A percentile compares a stretch with the other conserved stretches of the same genome.
These are phyloP conservation scores for Hydractinia symbiolongicarpus DNA, from an alignment of 30 jellyfish, hydroid and myxozoan genomes.

Conservation along the genomic window DNA sequence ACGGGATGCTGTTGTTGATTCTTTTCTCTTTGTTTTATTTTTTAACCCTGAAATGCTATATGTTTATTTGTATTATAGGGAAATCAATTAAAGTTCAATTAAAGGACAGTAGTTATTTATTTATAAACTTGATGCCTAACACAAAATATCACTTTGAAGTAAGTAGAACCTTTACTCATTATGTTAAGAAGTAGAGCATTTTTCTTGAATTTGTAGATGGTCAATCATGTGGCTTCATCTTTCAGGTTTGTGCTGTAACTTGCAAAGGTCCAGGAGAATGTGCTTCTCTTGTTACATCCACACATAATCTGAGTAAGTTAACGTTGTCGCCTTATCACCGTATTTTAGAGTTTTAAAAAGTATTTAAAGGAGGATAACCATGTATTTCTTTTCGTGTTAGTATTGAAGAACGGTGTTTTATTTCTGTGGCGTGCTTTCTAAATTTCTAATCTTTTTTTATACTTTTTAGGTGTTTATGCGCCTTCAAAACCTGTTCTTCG, in stretches of 20 bases:
- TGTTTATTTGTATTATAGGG: slow-evolving; percentile 24
- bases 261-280: slow-evolving; percentile 66
- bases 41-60: not conserved
- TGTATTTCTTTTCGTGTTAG: not conserved
- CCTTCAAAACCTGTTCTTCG: slow-evolving; percentile 56
- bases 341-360: too few relatives aligned
- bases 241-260: slow-evolving; percentile 60
- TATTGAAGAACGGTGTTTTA: not conserved
- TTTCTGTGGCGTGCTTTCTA: not conserved
- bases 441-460: not conserved
- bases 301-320: slow-evolving; percentile 58
- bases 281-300: slow-evolving; percentile 46
- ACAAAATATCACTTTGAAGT: slow-evolving; percentile 59
- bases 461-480: slow-evolving; percentile 57
- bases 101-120: slow-evolving; percentile 29
- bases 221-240: not conserved
- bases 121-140: slow-evolving; percentile 43
- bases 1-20: too few relatives aligned
- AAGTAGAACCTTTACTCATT: not conserved
- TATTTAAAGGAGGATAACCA: too few relatives aligned
- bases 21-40: not conserved
- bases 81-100: slow-evolving; percentile 41
- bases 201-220: not conserved
- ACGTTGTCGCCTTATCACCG: too few relatives aligned
- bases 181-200: not conserved